phyloP scores from a whole-genome alignment of 2,888 invertebrate species.

The Lissocephala sabroskyi region DNA sequence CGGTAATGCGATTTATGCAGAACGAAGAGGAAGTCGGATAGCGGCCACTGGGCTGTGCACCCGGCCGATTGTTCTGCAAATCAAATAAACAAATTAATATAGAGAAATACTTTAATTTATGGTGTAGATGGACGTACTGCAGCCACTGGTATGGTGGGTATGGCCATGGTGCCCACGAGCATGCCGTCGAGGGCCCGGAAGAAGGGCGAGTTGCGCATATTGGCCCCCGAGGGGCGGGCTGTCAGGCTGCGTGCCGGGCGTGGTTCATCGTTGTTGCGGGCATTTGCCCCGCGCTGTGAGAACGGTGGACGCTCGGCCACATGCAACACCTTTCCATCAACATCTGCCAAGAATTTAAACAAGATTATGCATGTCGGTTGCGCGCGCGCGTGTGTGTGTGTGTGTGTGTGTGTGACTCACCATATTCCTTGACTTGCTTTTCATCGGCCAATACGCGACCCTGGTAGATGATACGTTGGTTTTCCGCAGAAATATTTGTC shows the following conservation, averaged over 20 bases:
- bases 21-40: constrained; percentile 71
- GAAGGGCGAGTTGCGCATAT: constrained; percentile 68
- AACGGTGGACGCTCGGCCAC: constrained; percentile 92
- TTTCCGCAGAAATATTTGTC: constrained; percentile 84
- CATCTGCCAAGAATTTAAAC: constrained; percentile 75
- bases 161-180: constrained; percentile 72
- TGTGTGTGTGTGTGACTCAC: constrained; percentile 74
- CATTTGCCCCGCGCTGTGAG: constrained; percentile 66
- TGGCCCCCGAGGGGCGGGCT: constrained; percentile 50
- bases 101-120: background rate
- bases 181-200: constrained; percentile 71
- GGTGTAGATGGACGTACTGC: too few relatives aligned
- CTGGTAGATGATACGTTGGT: constrained; percentile 93
- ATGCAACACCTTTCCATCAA: constrained; percentile 93
- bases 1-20: constrained; percentile 72
- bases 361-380: background rate
- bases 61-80: too few relatives aligned
- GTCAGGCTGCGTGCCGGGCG: constrained; percentile 70
- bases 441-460: constrained; percentile 95
- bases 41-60: constrained; percentile 49
- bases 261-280: constrained; percentile 48
- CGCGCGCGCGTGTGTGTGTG: too few relatives aligned
- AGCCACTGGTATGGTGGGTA: constrained; percentile 56
- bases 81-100: background rate
- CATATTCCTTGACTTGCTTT: constrained; percentile 87